phyloP scores from a whole-genome alignment of 2,113 vertebrate genomes.

The Chrysemys picta region DNA sequence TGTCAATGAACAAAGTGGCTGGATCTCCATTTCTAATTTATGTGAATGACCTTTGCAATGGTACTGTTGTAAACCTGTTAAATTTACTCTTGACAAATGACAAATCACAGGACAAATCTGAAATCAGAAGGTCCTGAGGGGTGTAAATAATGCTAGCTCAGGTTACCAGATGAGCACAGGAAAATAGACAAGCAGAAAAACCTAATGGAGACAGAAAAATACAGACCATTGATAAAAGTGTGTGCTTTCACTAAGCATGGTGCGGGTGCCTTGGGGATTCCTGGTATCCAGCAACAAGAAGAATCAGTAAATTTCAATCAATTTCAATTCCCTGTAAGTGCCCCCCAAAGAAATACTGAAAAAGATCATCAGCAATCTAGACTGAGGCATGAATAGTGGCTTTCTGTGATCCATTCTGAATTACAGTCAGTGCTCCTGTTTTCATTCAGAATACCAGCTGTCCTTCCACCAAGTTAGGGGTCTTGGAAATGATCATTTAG shows the following conservation, averaged over 20 bases:
- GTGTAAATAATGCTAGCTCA: constrained; percentile 20
- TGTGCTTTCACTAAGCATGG: neutral
- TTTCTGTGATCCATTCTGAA: constrained; percentile 23
- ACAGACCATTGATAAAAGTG: constrained; percentile 39
- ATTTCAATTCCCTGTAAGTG: neutral
- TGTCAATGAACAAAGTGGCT: neutral
- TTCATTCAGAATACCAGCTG: neutral
- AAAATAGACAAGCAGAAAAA: constrained; percentile 54
- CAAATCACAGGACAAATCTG: neutral
- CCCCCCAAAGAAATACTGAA: constrained; percentile 14
- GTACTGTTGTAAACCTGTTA: neutral
- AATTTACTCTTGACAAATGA: constrained; percentile 32
- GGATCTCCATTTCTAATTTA: neutral
- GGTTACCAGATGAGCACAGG: constrained; percentile 3
- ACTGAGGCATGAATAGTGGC: neutral
- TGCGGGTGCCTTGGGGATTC: constrained; percentile 31
- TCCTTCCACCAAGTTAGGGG: neutral
- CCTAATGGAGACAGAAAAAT: constrained; percentile 33
- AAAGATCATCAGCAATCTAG: constrained; percentile 3
- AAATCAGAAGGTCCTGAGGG: neutral
- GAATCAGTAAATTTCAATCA: constrained; percentile 31
- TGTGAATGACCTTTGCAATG: neutral
- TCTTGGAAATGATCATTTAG: neutral
- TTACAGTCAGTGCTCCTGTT: neutral
- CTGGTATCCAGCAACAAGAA: constrained; percentile 39